Conservation (phyloP, 2,888 invertebrate genomes). For the Pachymerium ferrugineum region DNA sequence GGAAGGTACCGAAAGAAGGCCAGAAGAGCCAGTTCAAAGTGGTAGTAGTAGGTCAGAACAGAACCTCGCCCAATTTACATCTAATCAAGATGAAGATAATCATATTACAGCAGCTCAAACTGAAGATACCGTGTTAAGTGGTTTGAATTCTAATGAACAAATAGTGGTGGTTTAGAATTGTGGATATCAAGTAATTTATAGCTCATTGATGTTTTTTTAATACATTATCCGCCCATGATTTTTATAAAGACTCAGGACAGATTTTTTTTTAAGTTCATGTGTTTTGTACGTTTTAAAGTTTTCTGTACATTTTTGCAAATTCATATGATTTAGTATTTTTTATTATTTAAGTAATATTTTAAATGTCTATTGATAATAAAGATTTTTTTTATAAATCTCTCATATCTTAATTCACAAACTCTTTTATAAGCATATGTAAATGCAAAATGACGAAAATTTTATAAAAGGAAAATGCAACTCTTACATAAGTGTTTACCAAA, state of each 20-base stretch:
- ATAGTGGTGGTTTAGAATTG: not conserved
- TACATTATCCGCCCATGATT: too few relatives aligned
- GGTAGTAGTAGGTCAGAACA: too few relatives aligned
- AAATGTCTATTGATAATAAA: too few relatives aligned
- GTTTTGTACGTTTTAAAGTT: too few relatives aligned
- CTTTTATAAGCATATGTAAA: not conserved
- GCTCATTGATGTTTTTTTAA: too few relatives aligned
- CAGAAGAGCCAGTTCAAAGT: too few relatives aligned
- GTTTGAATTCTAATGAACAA: not conserved
- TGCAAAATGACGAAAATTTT: not conserved
- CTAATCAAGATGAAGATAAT: not conserved
- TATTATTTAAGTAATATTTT: too few relatives aligned
- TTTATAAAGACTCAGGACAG: not conserved
- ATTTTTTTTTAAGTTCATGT: not conserved
- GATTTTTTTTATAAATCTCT: too few relatives aligned
- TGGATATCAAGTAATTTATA: too few relatives aligned
- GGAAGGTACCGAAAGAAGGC: not conserved
- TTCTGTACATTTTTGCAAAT: too few relatives aligned
- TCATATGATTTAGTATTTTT: too few relatives aligned
- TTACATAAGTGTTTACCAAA: constrained; percentile 52
- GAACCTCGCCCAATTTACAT: not conserved
- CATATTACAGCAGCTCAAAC: not conserved
- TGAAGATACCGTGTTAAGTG: not conserved
- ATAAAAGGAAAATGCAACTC: not conserved
- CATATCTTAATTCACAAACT: too few relatives aligned